A percentile compares a stretch with the other conserved stretches of the same genome.
These are phyloP conservation scores for Tonatia bakeri DNA, from an alignment of 2,113 vertebrate genomes.

Conservation along the genomic window DNA sequence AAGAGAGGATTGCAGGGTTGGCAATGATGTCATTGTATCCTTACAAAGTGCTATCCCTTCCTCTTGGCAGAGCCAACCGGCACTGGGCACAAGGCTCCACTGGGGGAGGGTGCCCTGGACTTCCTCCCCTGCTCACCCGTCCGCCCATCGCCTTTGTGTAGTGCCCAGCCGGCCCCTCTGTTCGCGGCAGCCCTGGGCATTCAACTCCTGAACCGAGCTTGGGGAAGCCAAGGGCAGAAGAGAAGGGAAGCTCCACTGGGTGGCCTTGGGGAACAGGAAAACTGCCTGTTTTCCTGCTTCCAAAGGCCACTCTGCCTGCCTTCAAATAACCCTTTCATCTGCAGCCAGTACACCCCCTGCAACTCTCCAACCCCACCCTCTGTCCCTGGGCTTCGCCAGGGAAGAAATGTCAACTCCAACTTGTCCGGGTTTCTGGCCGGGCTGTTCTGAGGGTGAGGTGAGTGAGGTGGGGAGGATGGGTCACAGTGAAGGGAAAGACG, in stretches of 20 bases:
- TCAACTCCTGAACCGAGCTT: background rate
- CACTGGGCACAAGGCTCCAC: too few relatives aligned
- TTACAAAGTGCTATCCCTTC: background rate
- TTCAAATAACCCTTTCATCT: background rate
- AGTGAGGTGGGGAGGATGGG: background rate
- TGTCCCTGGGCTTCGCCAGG: fast-evolving
- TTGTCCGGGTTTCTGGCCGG: background rate
- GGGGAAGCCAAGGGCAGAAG: background rate
- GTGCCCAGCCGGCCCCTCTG: background rate
- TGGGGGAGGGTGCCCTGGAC: background rate
- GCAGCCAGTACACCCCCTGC: background rate
- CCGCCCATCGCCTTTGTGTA: background rate
- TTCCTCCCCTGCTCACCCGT: background rate
- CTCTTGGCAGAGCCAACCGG: background rate
- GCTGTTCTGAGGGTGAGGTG: fast-evolving
- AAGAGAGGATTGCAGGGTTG: background rate
- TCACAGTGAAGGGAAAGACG: fast-evolving
- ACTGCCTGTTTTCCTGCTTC: constrained; percentile 29
- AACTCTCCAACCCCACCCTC: background rate
- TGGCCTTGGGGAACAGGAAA: background rate
- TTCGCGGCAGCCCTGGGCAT: background rate
- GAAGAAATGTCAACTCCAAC: background rate
- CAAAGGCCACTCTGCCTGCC: background rate
- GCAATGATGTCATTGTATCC: fast-evolving
- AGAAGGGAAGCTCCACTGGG: background rate